A percentile compares a stretch with the other conserved stretches of the same genome.
Evolutionary conservation across 1,140 invertebrate genomes (phyloP).

Genomic region (Hormaphis cornu): DNA sequence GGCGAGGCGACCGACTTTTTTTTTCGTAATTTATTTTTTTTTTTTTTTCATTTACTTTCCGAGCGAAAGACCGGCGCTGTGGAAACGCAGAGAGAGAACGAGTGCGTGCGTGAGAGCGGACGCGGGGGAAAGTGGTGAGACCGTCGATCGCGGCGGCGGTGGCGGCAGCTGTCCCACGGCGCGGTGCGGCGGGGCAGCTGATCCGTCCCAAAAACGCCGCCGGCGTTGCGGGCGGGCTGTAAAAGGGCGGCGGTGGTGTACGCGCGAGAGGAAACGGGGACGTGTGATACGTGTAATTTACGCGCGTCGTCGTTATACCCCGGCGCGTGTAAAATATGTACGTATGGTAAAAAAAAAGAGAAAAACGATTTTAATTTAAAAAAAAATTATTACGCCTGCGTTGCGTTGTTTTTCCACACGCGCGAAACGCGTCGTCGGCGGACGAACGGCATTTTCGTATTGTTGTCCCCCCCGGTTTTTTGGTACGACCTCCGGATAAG

Average conservation of each 20-base stretch:
- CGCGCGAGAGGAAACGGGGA: background rate
- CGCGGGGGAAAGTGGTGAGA: background rate
- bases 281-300: constrained; percentile 31
- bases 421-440: background rate
- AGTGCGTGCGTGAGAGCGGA: background rate
- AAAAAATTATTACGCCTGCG: no score
- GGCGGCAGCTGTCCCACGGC: background rate
- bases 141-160: background rate
- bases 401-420: background rate
- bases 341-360: background rate
- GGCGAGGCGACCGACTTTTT: background rate
- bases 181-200: background rate
- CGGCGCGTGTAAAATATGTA: background rate
- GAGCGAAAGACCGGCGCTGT: background rate
- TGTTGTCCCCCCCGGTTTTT: no score
- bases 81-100: background rate
- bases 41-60: background rate
- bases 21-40: no score
- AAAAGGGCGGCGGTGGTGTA: background rate
- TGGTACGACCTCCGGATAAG: background rate
- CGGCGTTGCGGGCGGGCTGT: no score
- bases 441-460: background rate
- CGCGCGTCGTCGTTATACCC: background rate
- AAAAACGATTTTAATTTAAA: no score
- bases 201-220: constrained; percentile 2